phyloP scores from a whole-genome alignment of 2,888 invertebrate species.

The Dexiosoma caninum region DNA sequence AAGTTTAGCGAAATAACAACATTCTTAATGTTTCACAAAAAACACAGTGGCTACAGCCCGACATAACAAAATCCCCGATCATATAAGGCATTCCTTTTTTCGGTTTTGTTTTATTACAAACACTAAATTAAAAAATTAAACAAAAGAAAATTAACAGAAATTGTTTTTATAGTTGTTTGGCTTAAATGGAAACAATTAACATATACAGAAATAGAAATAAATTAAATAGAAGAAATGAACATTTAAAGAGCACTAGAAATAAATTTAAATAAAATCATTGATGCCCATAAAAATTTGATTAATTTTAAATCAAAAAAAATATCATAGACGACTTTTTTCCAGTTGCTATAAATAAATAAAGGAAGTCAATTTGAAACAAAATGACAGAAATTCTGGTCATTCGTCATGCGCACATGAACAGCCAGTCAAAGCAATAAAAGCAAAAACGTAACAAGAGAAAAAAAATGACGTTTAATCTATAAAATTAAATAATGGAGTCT shows the following conservation, averaged over 20 bases:
- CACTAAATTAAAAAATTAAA: slow-evolving; percentile 21
- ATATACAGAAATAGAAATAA: neutral
- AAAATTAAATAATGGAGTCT: slow-evolving; percentile 40
- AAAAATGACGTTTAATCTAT: neutral
- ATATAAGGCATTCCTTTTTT: neutral
- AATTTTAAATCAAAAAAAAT: slow-evolving; percentile 15
- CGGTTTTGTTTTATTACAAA: slow-evolving; percentile 23
- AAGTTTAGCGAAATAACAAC: neutral
- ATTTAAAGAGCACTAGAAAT: slow-evolving; percentile 9
- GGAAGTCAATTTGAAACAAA: slow-evolving; percentile 61
- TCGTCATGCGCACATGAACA: slow-evolving; percentile 76
- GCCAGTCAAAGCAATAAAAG: slow-evolving; percentile 58
- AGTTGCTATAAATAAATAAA: neutral
- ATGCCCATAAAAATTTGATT: slow-evolving; percentile 36
- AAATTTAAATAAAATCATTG: slow-evolving; percentile 32
- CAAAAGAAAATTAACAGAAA: slow-evolving; percentile 23
- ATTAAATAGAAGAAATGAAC: slow-evolving; percentile 21
- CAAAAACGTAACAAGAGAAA: neutral
- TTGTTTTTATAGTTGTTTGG: neutral
- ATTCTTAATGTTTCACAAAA: neutral
- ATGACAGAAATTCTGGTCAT: slow-evolving; percentile 76
- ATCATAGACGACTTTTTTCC: neutral
- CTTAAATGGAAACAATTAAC: neutral
- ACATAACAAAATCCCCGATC: neutral
- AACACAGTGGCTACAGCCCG: slow-evolving; percentile 41